Evolutionary conservation across 2,113 vertebrate species (phyloP).

Genomic region (Channa maculata): DNA sequence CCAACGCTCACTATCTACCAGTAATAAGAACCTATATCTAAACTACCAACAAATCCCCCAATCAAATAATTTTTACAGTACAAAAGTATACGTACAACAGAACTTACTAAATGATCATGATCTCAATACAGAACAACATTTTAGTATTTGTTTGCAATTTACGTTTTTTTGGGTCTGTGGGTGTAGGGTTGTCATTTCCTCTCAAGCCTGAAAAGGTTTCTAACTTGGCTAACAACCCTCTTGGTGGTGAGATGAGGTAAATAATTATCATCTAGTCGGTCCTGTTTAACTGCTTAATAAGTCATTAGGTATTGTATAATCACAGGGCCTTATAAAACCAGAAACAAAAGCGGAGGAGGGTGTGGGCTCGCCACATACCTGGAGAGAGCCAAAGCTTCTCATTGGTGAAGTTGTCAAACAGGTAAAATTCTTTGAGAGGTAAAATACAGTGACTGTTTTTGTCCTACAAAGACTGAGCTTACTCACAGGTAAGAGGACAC

Average conservation of each 20-base stretch:
- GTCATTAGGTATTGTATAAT: not conserved
- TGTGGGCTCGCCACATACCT: slow-evolving; percentile 18
- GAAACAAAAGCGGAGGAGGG: slow-evolving; percentile 28
- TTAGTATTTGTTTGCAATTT: slow-evolving; percentile 2
- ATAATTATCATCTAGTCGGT: slow-evolving; percentile 22
- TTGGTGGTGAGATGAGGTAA: not conserved
- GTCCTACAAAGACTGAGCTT: slow-evolving; percentile 5
- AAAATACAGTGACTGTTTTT: not conserved
- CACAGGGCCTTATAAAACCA: not conserved
- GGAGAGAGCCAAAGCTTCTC: slow-evolving; percentile 31
- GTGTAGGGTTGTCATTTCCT: not conserved
- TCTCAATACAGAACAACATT: not conserved
- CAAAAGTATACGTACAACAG: not conserved
- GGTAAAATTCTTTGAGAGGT: slow-evolving; percentile 21
- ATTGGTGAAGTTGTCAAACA: slow-evolving; percentile 33
- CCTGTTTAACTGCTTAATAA: slow-evolving; percentile 38
- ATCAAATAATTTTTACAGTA: no score
- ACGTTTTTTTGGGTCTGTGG: not conserved
- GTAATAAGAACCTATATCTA: no score
- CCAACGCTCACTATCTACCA: no score
- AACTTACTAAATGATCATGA: not conserved
- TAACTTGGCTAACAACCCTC: not conserved
- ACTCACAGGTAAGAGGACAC: not conserved
- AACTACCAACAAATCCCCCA: no score
- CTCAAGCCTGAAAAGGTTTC: not conserved